Evolutionary conservation across 2,888 invertebrate species (phyloP).

Genomic region (Nemotelus nigrinus): DNA sequence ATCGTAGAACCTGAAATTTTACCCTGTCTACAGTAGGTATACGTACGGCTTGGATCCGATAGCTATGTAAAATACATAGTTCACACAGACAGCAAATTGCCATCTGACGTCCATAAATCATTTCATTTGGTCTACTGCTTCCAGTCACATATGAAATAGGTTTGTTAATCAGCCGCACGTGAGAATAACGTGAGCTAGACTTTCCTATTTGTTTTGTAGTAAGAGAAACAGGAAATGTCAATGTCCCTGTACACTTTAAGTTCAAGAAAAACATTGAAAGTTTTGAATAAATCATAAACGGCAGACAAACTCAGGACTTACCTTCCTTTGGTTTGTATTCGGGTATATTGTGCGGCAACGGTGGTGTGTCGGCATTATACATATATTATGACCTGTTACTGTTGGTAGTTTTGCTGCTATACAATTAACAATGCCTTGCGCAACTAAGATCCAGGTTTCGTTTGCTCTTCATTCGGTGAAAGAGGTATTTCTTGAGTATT

Average conservation of each 20-base stretch:
- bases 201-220: neutral
- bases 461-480: neutral
- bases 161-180: constrained; percentile 28
- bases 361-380: neutral
- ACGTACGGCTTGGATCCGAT: no score
- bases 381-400: neutral
- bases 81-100: neutral
- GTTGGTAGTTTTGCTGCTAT: neutral
- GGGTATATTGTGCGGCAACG: neutral
- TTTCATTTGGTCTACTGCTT: neutral
- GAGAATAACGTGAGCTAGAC: constrained; percentile 23
- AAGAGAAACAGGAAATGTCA: neutral
- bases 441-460: neutral
- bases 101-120: neutral
- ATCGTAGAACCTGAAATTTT: no score
- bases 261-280: neutral
- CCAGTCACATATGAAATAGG: constrained; percentile 1
- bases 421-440: neutral
- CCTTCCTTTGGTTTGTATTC: neutral
- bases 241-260: neutral
- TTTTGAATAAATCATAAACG: neutral
- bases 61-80: no score
- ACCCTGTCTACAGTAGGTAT: no score
- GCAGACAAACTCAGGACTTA: neutral
- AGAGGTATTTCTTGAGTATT: neutral